Conservation (phyloP, 2,113 vertebrate genomes). For the Oreochromis tanganicae region DNA sequence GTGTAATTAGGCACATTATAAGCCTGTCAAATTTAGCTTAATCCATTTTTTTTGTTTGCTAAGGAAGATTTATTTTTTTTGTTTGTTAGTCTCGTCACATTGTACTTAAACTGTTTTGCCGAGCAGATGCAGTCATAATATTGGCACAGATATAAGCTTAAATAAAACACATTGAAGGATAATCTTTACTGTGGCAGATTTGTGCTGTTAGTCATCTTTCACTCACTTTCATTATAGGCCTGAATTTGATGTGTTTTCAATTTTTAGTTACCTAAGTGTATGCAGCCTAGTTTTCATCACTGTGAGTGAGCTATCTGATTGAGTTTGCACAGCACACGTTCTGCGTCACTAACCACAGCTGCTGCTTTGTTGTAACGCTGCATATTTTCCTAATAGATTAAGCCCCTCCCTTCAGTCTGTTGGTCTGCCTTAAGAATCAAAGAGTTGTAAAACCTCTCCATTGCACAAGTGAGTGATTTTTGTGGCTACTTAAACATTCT, state of each 20-base stretch:
- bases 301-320: neutral
- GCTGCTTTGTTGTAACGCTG: neutral
- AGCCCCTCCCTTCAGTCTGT: neutral
- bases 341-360: neutral
- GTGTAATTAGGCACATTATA: neutral
- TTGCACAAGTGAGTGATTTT: slow-evolving; percentile 33
- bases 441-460: neutral
- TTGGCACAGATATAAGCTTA: neutral
- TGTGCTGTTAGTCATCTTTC: neutral
- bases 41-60: neutral
- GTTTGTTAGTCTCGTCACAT: neutral
- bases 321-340: neutral
- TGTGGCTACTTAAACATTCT: slow-evolving; percentile 44
- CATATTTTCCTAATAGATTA: neutral
- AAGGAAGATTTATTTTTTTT: neutral
- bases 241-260: neutral
- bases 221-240: neutral
- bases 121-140: neutral
- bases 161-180: neutral
- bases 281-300: neutral
- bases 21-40: neutral
- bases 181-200: neutral
- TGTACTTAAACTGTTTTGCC: neutral
- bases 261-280: neutral
- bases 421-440: slow-evolving; percentile 13